A percentile compares a stretch with the other conserved stretches of the same genome.
Evolutionary conservation across 1,140 invertebrate genomes (phyloP).

Genomic region (Leptopilina clavipes): DNA sequence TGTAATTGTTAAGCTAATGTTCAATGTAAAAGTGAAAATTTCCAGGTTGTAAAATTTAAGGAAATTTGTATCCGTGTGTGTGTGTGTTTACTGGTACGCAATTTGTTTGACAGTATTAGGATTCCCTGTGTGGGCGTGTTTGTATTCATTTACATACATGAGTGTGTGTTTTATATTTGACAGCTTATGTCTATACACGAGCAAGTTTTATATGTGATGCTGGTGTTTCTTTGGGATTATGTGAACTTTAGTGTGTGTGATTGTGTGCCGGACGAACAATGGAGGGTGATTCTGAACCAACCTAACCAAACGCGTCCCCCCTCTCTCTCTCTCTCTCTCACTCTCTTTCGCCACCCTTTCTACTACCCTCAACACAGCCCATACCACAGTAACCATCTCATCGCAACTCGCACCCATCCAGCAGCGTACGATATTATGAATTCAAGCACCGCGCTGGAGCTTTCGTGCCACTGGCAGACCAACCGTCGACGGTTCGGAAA

Average conservation of each 20-base stretch:
- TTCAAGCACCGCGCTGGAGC: constrained; percentile 55
- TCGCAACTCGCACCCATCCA: constrained; percentile 35
- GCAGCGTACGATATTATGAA: constrained; percentile 57
- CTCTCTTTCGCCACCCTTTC: not conserved
- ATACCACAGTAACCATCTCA: constrained; percentile 37
- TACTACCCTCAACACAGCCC: constrained; percentile 18
- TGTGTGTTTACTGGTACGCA: too few species aligned
- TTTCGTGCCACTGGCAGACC: constrained; percentile 57
- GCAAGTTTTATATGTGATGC: not conserved
- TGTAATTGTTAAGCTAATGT: too few species aligned
- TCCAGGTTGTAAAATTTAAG: too few species aligned
- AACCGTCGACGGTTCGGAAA: constrained; percentile 61
- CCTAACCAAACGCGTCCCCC: constrained; percentile 40
- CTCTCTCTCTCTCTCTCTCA: not conserved
- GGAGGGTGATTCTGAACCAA: constrained; percentile 29
- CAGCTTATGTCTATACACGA: constrained; percentile 15
- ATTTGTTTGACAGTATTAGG: too few species aligned
- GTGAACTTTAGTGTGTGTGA: not conserved
- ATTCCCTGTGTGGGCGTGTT: too few species aligned
- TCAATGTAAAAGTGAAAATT: too few species aligned
- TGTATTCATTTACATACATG: too few species aligned
- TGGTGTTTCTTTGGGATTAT: constrained; percentile 28
- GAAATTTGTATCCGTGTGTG: too few species aligned
- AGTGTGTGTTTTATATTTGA: constrained; percentile 17
- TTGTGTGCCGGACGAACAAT: constrained; percentile 18